These are phyloP conservation scores for Gnathonemus echidnorhynchus DNA, from an alignment of 2,113 vertebrate genomes.

Conservation along the genomic window DNA sequence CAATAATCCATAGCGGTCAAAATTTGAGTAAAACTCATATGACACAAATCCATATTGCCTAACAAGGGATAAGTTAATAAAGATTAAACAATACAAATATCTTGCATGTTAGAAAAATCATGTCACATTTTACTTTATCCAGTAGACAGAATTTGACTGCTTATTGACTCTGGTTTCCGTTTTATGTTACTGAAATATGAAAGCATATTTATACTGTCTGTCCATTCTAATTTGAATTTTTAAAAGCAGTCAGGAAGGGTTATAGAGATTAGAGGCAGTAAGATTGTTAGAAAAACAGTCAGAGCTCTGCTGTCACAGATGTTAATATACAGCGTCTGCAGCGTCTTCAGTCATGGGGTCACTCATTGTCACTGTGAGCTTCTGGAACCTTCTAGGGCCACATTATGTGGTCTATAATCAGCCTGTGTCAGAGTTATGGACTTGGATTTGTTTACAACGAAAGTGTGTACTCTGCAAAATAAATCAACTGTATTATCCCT, in stretches of 20 bases:
- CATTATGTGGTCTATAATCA: not conserved
- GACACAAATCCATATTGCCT: not conserved
- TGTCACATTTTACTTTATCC: not conserved
- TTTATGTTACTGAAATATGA: not conserved
- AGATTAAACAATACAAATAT: not conserved
- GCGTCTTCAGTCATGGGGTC: not conserved
- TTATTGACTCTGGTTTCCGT: not conserved
- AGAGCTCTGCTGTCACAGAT: not conserved
- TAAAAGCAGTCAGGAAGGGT: not conserved
- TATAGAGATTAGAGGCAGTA: not conserved
- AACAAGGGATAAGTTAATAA: not conserved
- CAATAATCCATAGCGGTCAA: not conserved
- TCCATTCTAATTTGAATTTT: not conserved
- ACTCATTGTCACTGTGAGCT: not conserved
- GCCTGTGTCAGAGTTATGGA: not conserved
- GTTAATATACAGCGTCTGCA: not conserved
- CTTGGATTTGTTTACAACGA: slow-evolving; percentile 7
- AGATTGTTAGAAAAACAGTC: not conserved
- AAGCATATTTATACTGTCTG: not conserved
- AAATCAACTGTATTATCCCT: not conserved
- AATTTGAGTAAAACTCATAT: not conserved
- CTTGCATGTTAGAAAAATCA: not conserved
- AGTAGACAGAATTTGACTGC: not conserved
- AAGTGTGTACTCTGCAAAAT: slow-evolving; percentile 25
- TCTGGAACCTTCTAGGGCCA: not conserved